phyloP scores from a whole-genome alignment of 2,888 invertebrate species.

The Hermodice carunculata region DNA sequence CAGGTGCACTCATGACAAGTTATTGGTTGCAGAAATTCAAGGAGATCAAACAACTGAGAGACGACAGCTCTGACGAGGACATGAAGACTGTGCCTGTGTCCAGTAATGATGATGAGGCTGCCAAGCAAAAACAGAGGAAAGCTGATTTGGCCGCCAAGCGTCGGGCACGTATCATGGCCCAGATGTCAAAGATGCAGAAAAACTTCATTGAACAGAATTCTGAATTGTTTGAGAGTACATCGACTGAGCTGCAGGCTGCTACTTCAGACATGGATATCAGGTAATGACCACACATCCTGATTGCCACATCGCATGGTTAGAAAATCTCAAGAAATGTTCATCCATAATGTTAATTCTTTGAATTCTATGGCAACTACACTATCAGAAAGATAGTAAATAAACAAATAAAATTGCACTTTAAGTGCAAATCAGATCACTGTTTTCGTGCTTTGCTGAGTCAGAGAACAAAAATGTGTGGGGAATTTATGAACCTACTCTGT shows the following conservation, averaged over 20 bases:
- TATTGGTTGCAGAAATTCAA: conserved; percentile 7
- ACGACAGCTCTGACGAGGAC: background rate
- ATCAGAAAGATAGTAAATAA: too few species aligned
- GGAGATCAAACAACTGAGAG: conserved; percentile 3
- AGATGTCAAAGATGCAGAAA: conserved; percentile 93
- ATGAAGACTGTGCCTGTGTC: background rate
- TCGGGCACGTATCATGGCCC: conserved; percentile 91
- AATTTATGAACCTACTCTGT: too few species aligned
- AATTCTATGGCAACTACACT: too few species aligned
- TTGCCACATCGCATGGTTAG: too few species aligned
- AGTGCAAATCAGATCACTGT: too few species aligned
- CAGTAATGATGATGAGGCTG: conserved; percentile 7
- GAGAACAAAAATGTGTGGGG: too few species aligned
- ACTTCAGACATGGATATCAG: conserved; percentile 27
- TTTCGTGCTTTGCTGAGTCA: too few species aligned
- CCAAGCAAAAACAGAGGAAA: conserved; percentile 67
- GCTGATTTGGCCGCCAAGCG: conserved; percentile 88
- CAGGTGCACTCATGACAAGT: too few species aligned
- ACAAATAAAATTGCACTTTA: too few species aligned
- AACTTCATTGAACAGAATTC: conserved; percentile 89
- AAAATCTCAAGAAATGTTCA: too few species aligned
- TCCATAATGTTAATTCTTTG: too few species aligned
- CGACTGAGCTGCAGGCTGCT: conserved; percentile 50
- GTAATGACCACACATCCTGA: conserved; percentile 1
- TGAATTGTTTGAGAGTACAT: conserved; percentile 64